These are phyloP conservation scores for Ophiothrix spiculata DNA, from an alignment of 35 echinoderm and acorn worm species.

Conservation along the genomic window DNA sequence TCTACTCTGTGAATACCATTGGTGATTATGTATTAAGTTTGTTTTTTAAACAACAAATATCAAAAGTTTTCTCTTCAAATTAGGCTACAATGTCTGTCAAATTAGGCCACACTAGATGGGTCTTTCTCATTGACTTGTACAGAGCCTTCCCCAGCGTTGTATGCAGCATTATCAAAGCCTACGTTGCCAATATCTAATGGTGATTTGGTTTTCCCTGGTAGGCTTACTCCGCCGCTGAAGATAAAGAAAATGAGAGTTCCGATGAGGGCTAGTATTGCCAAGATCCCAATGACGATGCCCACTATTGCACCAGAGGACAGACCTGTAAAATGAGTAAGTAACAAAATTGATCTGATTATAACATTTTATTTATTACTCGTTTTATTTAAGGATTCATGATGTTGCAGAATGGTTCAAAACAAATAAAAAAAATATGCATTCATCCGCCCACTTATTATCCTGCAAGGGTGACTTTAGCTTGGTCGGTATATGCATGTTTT, in stretches of 20 bases:
- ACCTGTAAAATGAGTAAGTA: not conserved
- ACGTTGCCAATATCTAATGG: constrained; percentile 40
- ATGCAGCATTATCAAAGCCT: constrained; percentile 70
- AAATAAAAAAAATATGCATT: not conserved
- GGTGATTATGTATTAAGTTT: too few relatives aligned
- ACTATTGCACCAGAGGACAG: constrained; percentile 38
- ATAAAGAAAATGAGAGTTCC: constrained; percentile 38
- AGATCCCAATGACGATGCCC: constrained; percentile 41
- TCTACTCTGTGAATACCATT: too few relatives aligned
- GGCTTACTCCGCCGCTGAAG: not conserved
- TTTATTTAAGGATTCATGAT: not conserved
- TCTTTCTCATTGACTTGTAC: constrained; percentile 9
- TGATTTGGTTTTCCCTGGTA: not conserved
- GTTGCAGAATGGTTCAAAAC: not conserved
- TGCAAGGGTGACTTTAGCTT: not conserved
- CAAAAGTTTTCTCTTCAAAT: too few relatives aligned
- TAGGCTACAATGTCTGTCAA: too few relatives aligned
- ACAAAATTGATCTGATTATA: not conserved
- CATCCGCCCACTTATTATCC: not conserved
- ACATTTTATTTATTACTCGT: not conserved
- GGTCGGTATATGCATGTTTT: too few relatives aligned
- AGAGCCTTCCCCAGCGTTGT: constrained; percentile 7
- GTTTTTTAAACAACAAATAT: too few relatives aligned
- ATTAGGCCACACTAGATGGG: too few relatives aligned
- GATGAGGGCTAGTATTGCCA: constrained; percentile 28